A percentile compares a stretch with the other conserved stretches of the same genome.
phyloP scores from a whole-genome alignment of 2,888 invertebrate species.

The Diarsia rubi region DNA sequence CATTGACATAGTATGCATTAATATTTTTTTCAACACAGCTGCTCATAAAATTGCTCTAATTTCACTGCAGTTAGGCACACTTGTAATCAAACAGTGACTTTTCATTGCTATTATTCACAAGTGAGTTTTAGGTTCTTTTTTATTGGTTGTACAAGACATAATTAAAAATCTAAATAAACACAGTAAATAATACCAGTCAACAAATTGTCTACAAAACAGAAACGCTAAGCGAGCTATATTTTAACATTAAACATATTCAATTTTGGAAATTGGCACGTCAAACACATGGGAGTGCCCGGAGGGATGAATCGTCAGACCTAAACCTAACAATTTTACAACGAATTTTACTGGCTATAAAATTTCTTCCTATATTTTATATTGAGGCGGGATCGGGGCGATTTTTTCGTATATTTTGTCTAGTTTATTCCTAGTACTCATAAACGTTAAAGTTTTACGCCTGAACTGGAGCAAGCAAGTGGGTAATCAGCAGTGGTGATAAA shows the following conservation, averaged over 20 bases:
- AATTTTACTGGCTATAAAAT: conserved; percentile 82
- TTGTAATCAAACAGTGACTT: too few species aligned
- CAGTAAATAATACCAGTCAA: conserved; percentile 24
- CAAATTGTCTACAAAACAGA: conserved; percentile 34
- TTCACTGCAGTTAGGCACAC: too few species aligned
- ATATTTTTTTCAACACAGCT: too few species aligned
- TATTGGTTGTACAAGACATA: too few species aligned
- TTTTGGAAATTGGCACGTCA: conserved; percentile 62
- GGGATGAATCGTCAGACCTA: conserved; percentile 65
- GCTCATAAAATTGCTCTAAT: too few species aligned
- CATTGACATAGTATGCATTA: too few species aligned
- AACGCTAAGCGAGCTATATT: conserved; percentile 34
- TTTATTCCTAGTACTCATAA: conserved; percentile 52
- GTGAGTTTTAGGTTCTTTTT: too few species aligned
- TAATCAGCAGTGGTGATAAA: conserved; percentile 23
- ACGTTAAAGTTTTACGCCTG: conserved; percentile 33
- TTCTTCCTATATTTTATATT: conserved; percentile 78
- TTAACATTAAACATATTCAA: conserved; percentile 31
- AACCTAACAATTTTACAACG: conserved; percentile 77
- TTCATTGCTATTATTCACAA: too few species aligned
- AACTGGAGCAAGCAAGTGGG: conserved; percentile 6
- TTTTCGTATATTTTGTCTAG: conserved; percentile 68
- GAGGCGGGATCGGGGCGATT: conserved; percentile 72
- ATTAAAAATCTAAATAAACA: not conserved
- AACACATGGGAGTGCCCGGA: conserved; percentile 56